Base-by-base conservation (phyloP, 2,888 invertebrate genomes). In the Epirrhoe alternata region DNA sequence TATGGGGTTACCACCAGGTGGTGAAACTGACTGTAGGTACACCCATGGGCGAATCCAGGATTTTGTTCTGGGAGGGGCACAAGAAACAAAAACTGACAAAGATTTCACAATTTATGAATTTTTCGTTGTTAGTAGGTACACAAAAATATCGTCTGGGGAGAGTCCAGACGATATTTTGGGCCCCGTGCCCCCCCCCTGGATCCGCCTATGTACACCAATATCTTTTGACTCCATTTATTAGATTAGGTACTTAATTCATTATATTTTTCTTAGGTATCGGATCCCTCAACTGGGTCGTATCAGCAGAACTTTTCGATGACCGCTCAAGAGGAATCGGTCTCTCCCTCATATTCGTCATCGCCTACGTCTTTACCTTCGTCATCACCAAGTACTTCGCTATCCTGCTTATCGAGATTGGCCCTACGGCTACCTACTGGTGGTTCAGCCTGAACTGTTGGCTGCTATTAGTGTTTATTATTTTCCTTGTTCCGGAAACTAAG, bases 401-500 rank as follows among this genome's bases (percentile, higher is more conserved):
- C 0, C 35, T 86, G 0, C n/a, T 63, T 0, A 65, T 75, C 0
- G 64, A 85, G 0, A 47, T 47, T 7, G 88, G 88, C 0, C 78
- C 85, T 0, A 77, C 86, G 0, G 64, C 74, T 0, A 86, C 84
- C 0, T 89, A 86, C 51, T 87, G 85, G 84, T 49, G 80, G 8
- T 86, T 86, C 30, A 76, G 79, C 24, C 66, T 69, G 0, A 79
- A 78, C 31, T 81, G 83, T 57, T 86, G 1, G 42, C 78, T 0
- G 65, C 80, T 0, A 12, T 74, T 76, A 35, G 5, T 76, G 3
- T 80, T 85, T 53, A 73, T 86, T 1, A 17, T 77, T n/a, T 73
- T 83, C 14, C 80, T 77, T 55, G 65, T 91, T 4, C 91, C 91
- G 0, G 91, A 91, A 61, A 91, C 90, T 1, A 90, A 89, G 31